Evolutionary conservation across 2,888 invertebrate genomes (phyloP).

Genomic region (Brassicogethes aeneus): DNA sequence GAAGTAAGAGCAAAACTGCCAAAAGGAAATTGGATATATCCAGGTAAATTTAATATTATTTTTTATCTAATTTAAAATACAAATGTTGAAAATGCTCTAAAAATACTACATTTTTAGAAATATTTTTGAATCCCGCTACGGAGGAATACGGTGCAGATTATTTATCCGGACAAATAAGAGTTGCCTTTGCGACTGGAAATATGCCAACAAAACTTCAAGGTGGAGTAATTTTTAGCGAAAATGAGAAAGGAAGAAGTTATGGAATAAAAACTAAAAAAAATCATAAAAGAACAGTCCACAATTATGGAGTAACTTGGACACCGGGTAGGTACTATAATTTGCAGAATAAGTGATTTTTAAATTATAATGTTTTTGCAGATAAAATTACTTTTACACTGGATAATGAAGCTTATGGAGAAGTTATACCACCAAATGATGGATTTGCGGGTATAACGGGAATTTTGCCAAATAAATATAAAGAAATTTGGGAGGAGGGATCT

Average conservation of each 20-base stretch:
- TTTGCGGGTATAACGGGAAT: conserved; percentile 22
- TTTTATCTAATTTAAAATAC: too few species aligned
- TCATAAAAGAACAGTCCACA: conserved; percentile 36
- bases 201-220: conserved; percentile 28
- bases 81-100: too few species aligned
- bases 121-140: conserved; percentile 55
- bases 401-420: conserved; percentile 42
- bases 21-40: conserved; percentile 69
- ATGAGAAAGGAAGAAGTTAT: conserved; percentile 25
- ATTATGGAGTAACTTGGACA: conserved; percentile 49
- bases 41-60: conserved; percentile 53
- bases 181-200: conserved; percentile 60
- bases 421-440: conserved; percentile 34
- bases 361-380: conserved; percentile 36
- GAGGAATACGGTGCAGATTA: conserved; percentile 53
- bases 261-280: conserved; percentile 21
- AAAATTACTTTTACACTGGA: conserved; percentile 46
- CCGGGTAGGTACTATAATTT: conserved; percentile 18
- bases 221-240: conserved; percentile 31
- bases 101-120: conserved; percentile 46
- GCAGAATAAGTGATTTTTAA: background rate
- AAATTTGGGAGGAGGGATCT: conserved; percentile 50
- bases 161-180: conserved; percentile 61
- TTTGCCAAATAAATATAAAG: conserved; percentile 36
- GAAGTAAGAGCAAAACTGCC: conserved; percentile 64